These are phyloP conservation scores for Tethea ocularis DNA, from an alignment of 2,888 invertebrate genomes.

Conservation along the genomic window DNA sequence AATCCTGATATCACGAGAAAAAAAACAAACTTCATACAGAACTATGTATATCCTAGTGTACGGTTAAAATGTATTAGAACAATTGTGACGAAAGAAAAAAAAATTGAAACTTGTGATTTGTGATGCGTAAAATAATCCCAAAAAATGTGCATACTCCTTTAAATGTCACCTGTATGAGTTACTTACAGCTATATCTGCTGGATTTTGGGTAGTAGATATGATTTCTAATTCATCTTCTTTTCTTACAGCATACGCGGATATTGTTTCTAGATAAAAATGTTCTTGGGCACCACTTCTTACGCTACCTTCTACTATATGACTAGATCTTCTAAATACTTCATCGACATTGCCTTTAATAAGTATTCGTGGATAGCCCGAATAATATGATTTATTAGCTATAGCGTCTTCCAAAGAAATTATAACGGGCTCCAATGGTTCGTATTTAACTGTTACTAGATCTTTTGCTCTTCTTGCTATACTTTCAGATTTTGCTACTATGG, in stretches of 20 bases:
- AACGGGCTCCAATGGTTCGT: conserved; percentile 90
- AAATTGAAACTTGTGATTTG: too few species aligned
- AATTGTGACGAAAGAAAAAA: too few species aligned
- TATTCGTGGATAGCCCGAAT: conserved; percentile 78
- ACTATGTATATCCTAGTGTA: too few species aligned
- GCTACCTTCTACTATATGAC: conserved; percentile 87
- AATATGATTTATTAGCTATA: conserved; percentile 88
- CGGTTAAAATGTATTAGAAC: too few species aligned
- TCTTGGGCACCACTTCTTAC: conserved; percentile 91
- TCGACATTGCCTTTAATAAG: conserved; percentile 87
- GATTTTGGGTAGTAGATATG: conserved; percentile 91
- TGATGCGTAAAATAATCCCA: too few species aligned
- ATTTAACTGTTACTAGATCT: conserved; percentile 88
- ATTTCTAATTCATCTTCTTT: conserved; percentile 94
- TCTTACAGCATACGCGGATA: conserved; percentile 85
- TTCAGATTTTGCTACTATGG: conserved; percentile 90
- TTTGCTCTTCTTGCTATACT: conserved; percentile 91
- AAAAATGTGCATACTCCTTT: too few species aligned
- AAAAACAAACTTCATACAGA: too few species aligned
- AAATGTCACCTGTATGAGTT: too few species aligned
- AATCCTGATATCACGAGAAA: too few species aligned
- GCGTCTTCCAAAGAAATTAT: conserved; percentile 95
- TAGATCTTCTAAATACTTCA: conserved; percentile 85
- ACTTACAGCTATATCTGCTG: conserved; percentile 87
- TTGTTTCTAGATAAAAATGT: conserved; percentile 95